Conservation (phyloP, 2,888 invertebrate genomes). For the Platypus cylindrus region DNA sequence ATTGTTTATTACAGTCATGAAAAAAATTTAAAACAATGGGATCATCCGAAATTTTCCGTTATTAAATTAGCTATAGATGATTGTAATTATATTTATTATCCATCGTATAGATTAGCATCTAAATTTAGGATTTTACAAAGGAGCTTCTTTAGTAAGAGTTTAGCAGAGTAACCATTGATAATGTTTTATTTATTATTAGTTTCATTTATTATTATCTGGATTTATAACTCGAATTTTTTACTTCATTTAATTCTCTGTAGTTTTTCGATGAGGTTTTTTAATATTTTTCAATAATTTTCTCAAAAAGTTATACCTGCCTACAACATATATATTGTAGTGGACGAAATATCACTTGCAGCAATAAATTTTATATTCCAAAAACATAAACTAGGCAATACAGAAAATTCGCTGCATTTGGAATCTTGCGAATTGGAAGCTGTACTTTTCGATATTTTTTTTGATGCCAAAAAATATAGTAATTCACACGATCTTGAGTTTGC, state of each 20-base stretch:
- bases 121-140: constrained; percentile 53
- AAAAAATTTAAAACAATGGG: constrained; percentile 41
- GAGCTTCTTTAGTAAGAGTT: constrained; percentile 49
- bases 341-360: constrained; percentile 36
- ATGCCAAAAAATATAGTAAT: constrained; percentile 52
- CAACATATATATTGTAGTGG: constrained; percentile 25
- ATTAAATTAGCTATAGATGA: constrained; percentile 46
- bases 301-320: too few relatives aligned
- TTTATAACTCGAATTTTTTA: too few relatives aligned
- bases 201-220: neutral
- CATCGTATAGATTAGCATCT: constrained; percentile 62
- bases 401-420: constrained; percentile 53
- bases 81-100: constrained; percentile 59
- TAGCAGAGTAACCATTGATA: neutral
- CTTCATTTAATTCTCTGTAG: too few relatives aligned
- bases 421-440: constrained; percentile 58
- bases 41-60: constrained; percentile 47
- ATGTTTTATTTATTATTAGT: neutral
- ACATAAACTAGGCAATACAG: constrained; percentile 55
- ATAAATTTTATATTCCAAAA: constrained; percentile 59
- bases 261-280: too few relatives aligned
- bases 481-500: constrained; percentile 48
- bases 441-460: constrained; percentile 61
- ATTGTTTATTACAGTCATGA: constrained; percentile 36
- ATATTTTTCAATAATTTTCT: too few relatives aligned